Evolutionary conservation across 2,888 invertebrate species (phyloP), one percentile per base, ranked within the genome.

Genomic region (Caenorhabditis auriculariae): DNA sequence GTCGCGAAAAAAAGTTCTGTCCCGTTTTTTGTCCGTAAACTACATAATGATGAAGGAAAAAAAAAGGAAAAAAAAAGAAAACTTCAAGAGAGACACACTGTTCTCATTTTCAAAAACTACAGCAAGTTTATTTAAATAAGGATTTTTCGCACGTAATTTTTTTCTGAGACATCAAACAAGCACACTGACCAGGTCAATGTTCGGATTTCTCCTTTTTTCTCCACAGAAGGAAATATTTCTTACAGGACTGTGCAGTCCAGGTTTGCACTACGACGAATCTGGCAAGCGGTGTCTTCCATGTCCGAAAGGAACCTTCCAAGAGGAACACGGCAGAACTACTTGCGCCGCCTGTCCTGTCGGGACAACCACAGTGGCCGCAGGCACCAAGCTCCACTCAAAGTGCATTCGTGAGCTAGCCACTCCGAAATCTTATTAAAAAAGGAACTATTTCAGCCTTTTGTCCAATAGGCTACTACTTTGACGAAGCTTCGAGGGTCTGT

Each of bases 391-490:
- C 26, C 54, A 49, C 26, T 56, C 53, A 3, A 41, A 65, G 26
- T 69, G 68, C 46, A 62, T 65, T 26, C 57, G 68, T 69, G 32
- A 42, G 60, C 21, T 7, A 1, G 4, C 12, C 23, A 17, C n/a
- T 19, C n/a, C 9, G 23, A 47, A 32, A 32, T 9, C 2, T 29
- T 5, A 21, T 35, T 6, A 32, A 32, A 32, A 32, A 32, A n/a
- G 9, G 35, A 32, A 32, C n/a, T 7, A 1, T 54, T 62, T 29
- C 35, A 72, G 72, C 56, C 23, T 51, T 65, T 3, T 72, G 72
- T 23, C 69, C 68, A 17, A 49, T 66, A 29, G 72, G 72, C 21
- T 64, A 65, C 43, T 70, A 59, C 35, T 66, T 62, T 37, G 72
- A 72, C 39, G 41, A 45, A 3, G 51, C 55, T 2, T 56, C 69